A percentile compares a stretch with the other conserved stretches of the same genome.
These are phyloP conservation scores for Anorthoa munda DNA, from an alignment of 2,888 invertebrate species.

Conservation along the genomic window DNA sequence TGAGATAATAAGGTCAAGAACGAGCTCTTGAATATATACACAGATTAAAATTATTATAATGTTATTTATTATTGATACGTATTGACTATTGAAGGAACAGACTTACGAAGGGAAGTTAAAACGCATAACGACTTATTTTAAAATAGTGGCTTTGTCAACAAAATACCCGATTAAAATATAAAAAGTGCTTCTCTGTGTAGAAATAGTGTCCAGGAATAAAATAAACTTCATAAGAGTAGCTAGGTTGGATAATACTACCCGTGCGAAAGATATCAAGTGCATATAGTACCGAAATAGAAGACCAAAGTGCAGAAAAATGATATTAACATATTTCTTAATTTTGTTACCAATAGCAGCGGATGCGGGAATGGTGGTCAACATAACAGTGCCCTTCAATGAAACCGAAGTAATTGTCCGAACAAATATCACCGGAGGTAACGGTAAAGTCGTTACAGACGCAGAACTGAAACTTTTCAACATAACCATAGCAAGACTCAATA, in stretches of 20 bases:
- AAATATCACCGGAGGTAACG: slow-evolving; percentile 70
- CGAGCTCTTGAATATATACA: slow-evolving; percentile 36
- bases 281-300: neutral
- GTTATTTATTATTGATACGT: slow-evolving; percentile 22
- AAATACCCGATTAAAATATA: neutral
- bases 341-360: slow-evolving; percentile 46
- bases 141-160: neutral
- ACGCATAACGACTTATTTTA: neutral
- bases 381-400: slow-evolving; percentile 70
- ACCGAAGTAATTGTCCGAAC: slow-evolving; percentile 67
- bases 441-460: slow-evolving; percentile 74
- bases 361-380: slow-evolving; percentile 73
- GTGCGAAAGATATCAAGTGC: neutral
- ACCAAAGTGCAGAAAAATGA: slow-evolving; percentile 41
- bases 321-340: slow-evolving; percentile 25
- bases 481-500: slow-evolving; percentile 76
- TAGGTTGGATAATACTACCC: neutral
- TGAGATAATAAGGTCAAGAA: slow-evolving; percentile 60
- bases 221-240: neutral
- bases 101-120: neutral
- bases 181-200: neutral
- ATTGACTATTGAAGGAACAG: slow-evolving; percentile 8
- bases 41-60: slow-evolving; percentile 17
- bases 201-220: neutral
- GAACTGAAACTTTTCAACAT: slow-evolving; percentile 80